Base-by-base conservation (phyloP, 2,113 vertebrate genomes). In the Limnothrissa miodon region DNA sequence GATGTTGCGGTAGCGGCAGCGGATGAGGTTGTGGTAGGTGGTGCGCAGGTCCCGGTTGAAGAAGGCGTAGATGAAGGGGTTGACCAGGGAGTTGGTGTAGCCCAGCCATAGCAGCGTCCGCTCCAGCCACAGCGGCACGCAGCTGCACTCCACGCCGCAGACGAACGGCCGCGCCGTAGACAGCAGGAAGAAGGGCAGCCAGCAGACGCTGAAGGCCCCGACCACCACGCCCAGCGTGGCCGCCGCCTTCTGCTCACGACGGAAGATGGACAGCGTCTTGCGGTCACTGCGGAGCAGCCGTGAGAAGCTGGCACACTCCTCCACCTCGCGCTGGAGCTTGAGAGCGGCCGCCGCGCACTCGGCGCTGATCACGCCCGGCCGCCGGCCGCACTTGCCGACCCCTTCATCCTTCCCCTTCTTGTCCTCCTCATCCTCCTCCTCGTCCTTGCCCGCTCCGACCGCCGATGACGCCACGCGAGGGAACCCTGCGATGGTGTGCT, bases 51-150 rank as follows among this genome's bases (percentile, higher is more conserved):
- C 96, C 82, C 96, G 95, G 85, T 97, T 97, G 94, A 96, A 97
- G 91, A 96, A 96, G 89, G 96, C 96, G 85, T 97, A 96, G 87
- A 97, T 96, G 89, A 97, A 96, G 89, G 96, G 96, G 90, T 96
- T 97, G 86, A 97, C 95, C 83, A 97, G 95, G 23, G 96, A 96
- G 91, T 96, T 97, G 85, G 96, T 95, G 44, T 97, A 97, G 85
- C 96, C 96, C 88, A 97, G 86, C 96, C 96, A 97, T 0, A 97
- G 93, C 81, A 94, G 95, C 80, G 95, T 95, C 83, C 96, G 94
- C 88, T 96, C 96, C 59, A 97, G 92, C 95, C 96, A 96, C 45
- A 96, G 90, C 0, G 96, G 95, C 86, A 96, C 93, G 82, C 96
- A 97, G 89, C 95, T 96, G 91, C 96, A 96, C 0, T 89, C 81